Base-by-base conservation (phyloP, 2,113 vertebrate genomes). In the Dolichallabes microphthalmus region DNA sequence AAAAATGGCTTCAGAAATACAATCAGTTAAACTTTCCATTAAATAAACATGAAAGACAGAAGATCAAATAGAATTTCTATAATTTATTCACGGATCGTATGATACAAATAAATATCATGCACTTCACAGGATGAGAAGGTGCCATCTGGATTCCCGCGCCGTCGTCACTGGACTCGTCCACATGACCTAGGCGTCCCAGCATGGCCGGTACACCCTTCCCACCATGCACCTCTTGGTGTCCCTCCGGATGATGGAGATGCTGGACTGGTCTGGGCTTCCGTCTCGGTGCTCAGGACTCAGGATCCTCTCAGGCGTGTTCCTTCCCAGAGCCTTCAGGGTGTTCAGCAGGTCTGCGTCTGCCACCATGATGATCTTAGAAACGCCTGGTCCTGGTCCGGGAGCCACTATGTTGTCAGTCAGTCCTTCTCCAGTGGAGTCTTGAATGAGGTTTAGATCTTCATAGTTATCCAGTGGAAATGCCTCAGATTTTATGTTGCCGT, bases 191-290 rank as follows among this genome's bases (percentile, higher is more conserved):
- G 92, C 93, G 27, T 94, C 93, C 94, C 94, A 95, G 90, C 95
- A 95, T 0, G 95, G 95, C 64, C 95, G 91, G 91, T 95, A 95
- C 78, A 95, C 95, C 57, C 95, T 89, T 86, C 95, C 95, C 91
- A 95, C 94, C 95, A 95, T 95, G 92, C 95, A 95, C 82, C 93
- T 93, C 94, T 94, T 95, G 25, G 91, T 92, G 92, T 95, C 94
- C 85, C 93, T 93, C 89, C 90, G 92, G 88, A 92, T 89, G 85
- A 95, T 92, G 87, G 92, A 90, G 80, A 94, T 83, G 88, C 25
- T 89, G 63, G 88, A 82, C 81, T 90, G 64, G 68, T 90, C 88
- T 25, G 89, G 91, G 80, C 80, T 55, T 9, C 7, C 53, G 0
- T 91, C 90, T 89, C 73, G 87, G 82, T 91, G 83, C 80, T 93